Evolutionary conservation across 2,113 vertebrate genomes (phyloP).

Genomic region (Hypomesus transpacificus): DNA sequence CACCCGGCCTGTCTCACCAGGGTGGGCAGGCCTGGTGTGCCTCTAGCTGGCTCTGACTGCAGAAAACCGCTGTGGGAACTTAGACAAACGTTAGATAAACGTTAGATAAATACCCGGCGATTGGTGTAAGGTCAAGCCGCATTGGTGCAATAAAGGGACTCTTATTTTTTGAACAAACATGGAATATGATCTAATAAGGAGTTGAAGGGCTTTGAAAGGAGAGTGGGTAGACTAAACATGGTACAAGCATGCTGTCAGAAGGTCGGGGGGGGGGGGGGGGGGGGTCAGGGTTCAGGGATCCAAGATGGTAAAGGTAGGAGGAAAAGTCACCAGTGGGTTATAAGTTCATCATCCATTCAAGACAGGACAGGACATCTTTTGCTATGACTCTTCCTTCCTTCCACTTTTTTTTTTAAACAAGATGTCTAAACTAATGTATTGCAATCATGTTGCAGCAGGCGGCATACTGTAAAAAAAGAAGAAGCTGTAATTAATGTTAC

Average conservation of each 20-base stretch:
- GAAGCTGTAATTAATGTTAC: too few relatives aligned
- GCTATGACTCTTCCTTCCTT: too few relatives aligned
- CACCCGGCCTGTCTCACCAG: neutral
- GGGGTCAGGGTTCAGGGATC: slow-evolving; percentile 1
- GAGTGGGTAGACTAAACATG: slow-evolving; percentile 49
- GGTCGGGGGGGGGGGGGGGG: neutral
- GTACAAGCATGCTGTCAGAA: slow-evolving; percentile 29
- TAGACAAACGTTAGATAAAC: slow-evolving; percentile 20
- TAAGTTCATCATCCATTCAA: too few relatives aligned
- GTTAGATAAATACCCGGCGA: slow-evolving; percentile 43
- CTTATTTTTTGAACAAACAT: slow-evolving; percentile 49
- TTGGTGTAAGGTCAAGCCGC: slow-evolving; percentile 44
- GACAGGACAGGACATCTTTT: too few relatives aligned
- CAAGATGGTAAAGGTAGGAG: slow-evolving; percentile 19
- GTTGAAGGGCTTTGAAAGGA: slow-evolving; percentile 41
- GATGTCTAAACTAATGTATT: too few relatives aligned
- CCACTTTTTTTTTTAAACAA: too few relatives aligned
- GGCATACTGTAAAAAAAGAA: too few relatives aligned
- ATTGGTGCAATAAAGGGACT: slow-evolving; percentile 36
- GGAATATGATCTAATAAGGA: slow-evolving; percentile 57
- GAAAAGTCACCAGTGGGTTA: too few relatives aligned
- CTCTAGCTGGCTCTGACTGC: slow-evolving; percentile 19
- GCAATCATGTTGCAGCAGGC: too few relatives aligned
- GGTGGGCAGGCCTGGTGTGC: neutral
- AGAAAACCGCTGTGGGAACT: slow-evolving; percentile 45